Evolutionary conservation across 2,113 vertebrate genomes (phyloP).

Genomic region (Pangasianodon hypophthalmus): DNA sequence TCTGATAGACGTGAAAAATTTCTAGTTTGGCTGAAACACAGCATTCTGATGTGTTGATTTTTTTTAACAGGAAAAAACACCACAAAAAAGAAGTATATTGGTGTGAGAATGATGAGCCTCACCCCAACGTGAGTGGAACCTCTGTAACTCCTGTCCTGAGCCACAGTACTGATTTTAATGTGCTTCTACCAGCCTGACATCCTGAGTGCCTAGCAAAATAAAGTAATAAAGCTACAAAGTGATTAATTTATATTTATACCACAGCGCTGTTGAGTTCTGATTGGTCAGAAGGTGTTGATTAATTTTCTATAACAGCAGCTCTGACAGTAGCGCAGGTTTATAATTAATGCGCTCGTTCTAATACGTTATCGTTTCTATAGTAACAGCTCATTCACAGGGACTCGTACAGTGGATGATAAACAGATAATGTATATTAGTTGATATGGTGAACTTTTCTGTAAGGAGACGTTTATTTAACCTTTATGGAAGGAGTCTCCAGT

Average conservation of each 20-base stretch:
- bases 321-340: neutral
- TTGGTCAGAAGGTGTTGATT: too few relatives aligned
- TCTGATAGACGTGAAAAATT: neutral
- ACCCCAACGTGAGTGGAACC: slow-evolving; percentile 79
- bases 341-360: too few relatives aligned
- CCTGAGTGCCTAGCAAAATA: too few relatives aligned
- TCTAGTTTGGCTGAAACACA: neutral
- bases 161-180: neutral
- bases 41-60: neutral
- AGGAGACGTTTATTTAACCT: too few relatives aligned
- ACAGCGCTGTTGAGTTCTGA: too few relatives aligned
- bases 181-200: neutral
- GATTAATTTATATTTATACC: too few relatives aligned
- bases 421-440: too few relatives aligned
- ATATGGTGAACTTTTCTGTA: neutral
- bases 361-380: too few relatives aligned
- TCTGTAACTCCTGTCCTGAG: neutral
- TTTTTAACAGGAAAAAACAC: slow-evolving; percentile 78
- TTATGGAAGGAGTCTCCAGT: neutral
- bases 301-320: neutral
- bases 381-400: too few relatives aligned
- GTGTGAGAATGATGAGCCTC: slow-evolving; percentile 93
- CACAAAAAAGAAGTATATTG: slow-evolving; percentile 92
- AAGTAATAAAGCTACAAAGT: too few relatives aligned
- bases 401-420: too few relatives aligned